Evolutionary conservation across 1,140 invertebrate species (phyloP), one percentile per base, ranked within the genome.

Genomic region (Mycetomoellerius zeteki): DNA sequence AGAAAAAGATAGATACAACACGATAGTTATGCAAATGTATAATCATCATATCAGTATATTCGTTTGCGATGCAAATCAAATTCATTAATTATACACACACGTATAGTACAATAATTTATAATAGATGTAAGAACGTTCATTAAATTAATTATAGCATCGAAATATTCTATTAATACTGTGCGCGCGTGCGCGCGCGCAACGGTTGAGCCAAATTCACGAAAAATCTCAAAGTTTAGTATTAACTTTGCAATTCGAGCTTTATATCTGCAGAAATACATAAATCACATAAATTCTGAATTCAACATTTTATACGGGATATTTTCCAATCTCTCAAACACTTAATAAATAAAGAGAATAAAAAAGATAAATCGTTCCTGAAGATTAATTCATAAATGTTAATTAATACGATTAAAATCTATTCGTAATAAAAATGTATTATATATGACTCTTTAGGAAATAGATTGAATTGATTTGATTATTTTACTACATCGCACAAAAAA

Each of bases 1-100:
- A 47, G 16, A 69, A 82, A 54, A 81, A 21, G 8, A 54, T 7
- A 81, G 47, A 43, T 56, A 30, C 19, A 56, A 67, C 6, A 69
- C 30, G 27, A 16, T 14, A 67, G 12, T 33, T 19, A 21, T 50
- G n/a, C 4, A 81, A 81, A 37, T n/a, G 21, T 33, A 56, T n/a
- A 69, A 16, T 10, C 21, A 80, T 64, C 58, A 3, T 19, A 54
- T 80, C 62, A 30, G 33, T 71, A 69, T n/a, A 62, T 14, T 27
- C 37, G 58, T 62, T 77, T 47, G 21, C 8, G 4, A 77, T 30
- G 56, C 27, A 30, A 69, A 69, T 47, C 21, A 47, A 69, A 69
- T 47, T 77, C 33, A 62, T 77, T 16, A 54, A 75, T 21, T 33
- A 33, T 75, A 27, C 47, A 33, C 43, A 10, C 47, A 54, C 16